Base-by-base conservation (phyloP, 2,113 vertebrate genomes). In the Seriola rivoliana region DNA sequence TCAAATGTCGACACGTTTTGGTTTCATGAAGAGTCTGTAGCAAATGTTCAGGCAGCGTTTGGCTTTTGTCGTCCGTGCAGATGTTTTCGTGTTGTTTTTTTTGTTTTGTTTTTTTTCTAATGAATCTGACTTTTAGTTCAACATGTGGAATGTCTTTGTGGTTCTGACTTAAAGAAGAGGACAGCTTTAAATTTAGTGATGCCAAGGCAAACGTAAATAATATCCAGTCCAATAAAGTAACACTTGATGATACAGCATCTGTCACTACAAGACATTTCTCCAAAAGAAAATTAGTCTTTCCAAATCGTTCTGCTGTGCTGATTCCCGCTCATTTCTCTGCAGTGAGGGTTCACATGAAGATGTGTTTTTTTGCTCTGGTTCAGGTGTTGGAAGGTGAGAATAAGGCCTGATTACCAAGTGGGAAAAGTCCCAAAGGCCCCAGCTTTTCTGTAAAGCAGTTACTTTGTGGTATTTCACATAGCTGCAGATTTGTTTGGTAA, bases 211-310 rank as follows among this genome's bases (percentile, higher is more conserved):
- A 67, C 71, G 50, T 81, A 75, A 78, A 84, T 73, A 78, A 84
- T 73, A 85, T 85, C 71, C 78, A 72, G 81, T 88, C 79, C 40
- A 83, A 81, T 87, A 87, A 91, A 84, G 75, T 76, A 76, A 78
- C 63, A 57, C 63, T 65, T 80, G 65, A 68, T 66, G 66, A 73
- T 71, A 64, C 71, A 17, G 13, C 9, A 25, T 64, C 73, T 63
- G 70, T 84, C 73, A 42, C 60, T 32, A 32, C 71, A n/a, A 32
- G 78, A 63, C 70, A 3, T 78, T 68, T 62, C 66, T 81, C 78
- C 23, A n/a, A 54, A 9, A 55, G 25, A 23, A 60, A 65, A 57
- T 16, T n/a, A 5, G 23, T 75, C 14, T 38, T 8, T 38, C 8
- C 38, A 38, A 5, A 8, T 38, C 38, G 6, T 38, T 4, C 38